Conservation (phyloP, 2,113 vertebrate species). For the Crotalus helleri region DNA sequence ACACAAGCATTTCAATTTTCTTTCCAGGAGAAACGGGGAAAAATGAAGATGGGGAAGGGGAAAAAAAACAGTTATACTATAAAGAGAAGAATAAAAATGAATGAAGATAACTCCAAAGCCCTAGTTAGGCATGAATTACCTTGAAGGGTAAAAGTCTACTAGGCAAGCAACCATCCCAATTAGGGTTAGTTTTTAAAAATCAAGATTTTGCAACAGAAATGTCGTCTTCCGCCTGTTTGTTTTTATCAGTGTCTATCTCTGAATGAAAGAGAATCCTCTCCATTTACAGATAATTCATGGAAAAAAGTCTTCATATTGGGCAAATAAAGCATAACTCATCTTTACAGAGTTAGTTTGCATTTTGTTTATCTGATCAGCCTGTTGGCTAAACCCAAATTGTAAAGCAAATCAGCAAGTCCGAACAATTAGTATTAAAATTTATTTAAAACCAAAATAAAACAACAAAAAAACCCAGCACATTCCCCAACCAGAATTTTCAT, state of each 20-base stretch:
- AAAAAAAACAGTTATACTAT: background rate
- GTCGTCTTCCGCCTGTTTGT: background rate
- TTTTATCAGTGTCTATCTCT: background rate
- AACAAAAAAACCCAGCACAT: slow-evolving; percentile 4
- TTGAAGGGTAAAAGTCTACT: background rate
- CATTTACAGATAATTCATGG: background rate
- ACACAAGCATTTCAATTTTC: no score
- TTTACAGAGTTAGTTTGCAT: background rate
- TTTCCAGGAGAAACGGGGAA: background rate
- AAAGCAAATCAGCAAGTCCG: slow-evolving; percentile 5
- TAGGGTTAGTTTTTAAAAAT: background rate
- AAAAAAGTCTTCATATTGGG: background rate
- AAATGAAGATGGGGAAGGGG: background rate
- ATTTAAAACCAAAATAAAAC: slow-evolving; percentile 18
- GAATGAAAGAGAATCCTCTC: background rate
- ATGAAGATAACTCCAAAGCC: background rate
- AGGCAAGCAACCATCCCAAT: background rate
- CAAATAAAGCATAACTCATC: background rate
- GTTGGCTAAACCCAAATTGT: background rate
- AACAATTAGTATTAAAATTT: slow-evolving; percentile 32
- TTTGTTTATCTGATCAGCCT: background rate
- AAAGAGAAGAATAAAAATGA: background rate
- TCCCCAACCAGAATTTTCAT: slow-evolving; percentile 10
- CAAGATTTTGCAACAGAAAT: background rate
- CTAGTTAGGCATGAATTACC: background rate